phyloP scores from a whole-genome alignment of 2,888 invertebrate species.

The Psylliodes chrysocephalus region DNA sequence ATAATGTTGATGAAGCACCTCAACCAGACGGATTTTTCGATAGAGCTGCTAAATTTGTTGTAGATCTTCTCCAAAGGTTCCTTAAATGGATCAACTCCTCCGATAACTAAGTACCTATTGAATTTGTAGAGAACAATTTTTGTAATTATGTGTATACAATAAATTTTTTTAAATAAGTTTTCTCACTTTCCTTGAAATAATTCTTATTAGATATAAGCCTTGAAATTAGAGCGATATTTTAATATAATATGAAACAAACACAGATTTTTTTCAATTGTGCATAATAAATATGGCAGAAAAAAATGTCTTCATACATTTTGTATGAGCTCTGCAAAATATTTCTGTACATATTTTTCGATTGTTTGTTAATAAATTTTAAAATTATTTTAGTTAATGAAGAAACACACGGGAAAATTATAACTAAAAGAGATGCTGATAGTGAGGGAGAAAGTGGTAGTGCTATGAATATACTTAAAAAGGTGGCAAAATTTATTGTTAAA shows the following conservation, averaged over 20 bases:
- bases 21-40: conserved; percentile 60
- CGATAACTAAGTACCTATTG: conserved; percentile 46
- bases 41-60: conserved; percentile 62
- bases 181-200: background rate
- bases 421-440: conserved; percentile 26
- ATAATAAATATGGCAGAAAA: too few species aligned
- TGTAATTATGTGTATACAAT: background rate
- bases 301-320: too few species aligned
- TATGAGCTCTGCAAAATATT: conserved; percentile 28
- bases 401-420: conserved; percentile 5
- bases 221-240: too few species aligned
- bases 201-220: too few species aligned
- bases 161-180: conserved; percentile 4
- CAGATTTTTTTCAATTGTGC: too few species aligned
- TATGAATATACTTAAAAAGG: conserved; percentile 27
- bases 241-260: too few species aligned
- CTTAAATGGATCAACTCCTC: conserved; percentile 63
- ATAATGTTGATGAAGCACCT: conserved; percentile 30
- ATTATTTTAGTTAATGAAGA: conserved; percentile 13
- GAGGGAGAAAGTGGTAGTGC: background rate
- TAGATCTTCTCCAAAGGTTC: conserved; percentile 63
- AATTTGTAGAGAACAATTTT: background rate
- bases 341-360: background rate
- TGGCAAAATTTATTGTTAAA: conserved; percentile 23
- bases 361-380: background rate